A percentile compares a stretch with the other conserved stretches of the same genome.
phyloP scores from a whole-genome alignment of 64 coral and sea anemone genomes.

The Platygyra sinensis region DNA sequence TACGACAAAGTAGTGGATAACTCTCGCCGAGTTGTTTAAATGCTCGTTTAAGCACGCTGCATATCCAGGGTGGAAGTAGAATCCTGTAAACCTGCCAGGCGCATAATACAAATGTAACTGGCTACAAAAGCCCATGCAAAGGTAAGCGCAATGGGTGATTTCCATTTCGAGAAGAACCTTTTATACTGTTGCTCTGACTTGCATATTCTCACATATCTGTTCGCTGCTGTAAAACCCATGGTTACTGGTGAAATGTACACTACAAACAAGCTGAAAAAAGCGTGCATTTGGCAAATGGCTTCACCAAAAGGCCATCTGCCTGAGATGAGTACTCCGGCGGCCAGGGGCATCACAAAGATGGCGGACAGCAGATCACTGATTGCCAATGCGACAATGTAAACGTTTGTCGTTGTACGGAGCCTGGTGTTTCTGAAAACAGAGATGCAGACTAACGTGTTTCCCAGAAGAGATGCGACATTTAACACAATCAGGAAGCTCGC shows the following conservation, averaged over 20 bases:
- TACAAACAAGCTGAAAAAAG: neutral
- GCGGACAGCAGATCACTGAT: conserved; percentile 3
- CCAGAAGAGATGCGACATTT: neutral
- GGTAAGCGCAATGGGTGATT: neutral
- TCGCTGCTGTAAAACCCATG: too few relatives aligned
- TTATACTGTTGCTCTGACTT: too few relatives aligned
- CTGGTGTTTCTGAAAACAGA: neutral
- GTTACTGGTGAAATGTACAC: neutral
- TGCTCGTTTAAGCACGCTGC: neutral
- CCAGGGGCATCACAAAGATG: neutral
- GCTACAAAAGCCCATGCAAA: neutral
- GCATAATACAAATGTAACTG: neutral
- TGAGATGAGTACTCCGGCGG: neutral
- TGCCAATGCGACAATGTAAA: neutral
- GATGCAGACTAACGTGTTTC: neutral
- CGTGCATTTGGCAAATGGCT: neutral
- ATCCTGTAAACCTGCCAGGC: neutral
- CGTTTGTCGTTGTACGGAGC: neutral
- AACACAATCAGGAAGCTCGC: neutral
- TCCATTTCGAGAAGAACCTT: neutral
- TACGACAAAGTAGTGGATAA: neutral
- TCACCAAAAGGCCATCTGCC: neutral
- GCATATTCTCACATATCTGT: too few relatives aligned
- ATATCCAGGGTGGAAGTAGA: neutral
- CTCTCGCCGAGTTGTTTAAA: neutral